These are phyloP conservation scores for Silurus glanis DNA, from an alignment of 2,113 vertebrate genomes.

Conservation along the genomic window DNA sequence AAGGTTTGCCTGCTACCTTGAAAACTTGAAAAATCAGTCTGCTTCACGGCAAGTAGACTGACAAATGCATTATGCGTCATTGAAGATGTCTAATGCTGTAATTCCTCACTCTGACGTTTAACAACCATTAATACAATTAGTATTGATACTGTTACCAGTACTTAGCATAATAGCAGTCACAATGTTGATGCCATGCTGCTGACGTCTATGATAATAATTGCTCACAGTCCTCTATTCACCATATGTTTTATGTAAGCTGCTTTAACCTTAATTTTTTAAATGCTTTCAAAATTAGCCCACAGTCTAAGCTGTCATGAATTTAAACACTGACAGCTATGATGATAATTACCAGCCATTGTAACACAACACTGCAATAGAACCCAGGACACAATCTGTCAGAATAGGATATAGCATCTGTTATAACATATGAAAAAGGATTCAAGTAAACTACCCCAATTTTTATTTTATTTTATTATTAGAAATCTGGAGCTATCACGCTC, in stretches of 20 bases:
- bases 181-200: neutral
- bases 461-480: neutral
- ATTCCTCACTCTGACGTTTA: neutral
- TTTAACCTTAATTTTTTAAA: neutral
- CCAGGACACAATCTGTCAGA: conserved; percentile 12
- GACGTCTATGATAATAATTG: neutral
- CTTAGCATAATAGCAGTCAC: neutral
- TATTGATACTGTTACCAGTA: neutral
- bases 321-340: neutral
- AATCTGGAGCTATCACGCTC: neutral
- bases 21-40: neutral
- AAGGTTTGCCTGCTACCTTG: neutral
- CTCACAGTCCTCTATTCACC: neutral
- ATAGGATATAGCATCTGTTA: neutral
- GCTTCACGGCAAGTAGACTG: neutral
- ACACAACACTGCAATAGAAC: conserved; percentile 2
- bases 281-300: neutral
- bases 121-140: neutral
- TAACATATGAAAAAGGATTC: neutral
- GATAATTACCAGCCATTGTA: neutral
- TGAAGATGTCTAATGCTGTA: neutral
- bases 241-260: neutral
- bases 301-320: neutral
- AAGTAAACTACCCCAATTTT: neutral
- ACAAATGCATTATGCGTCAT: neutral